A percentile compares a stretch with the other conserved stretches of the same genome.
Evolutionary conservation across 53 echinoderm and acorn worm species (phyloP).

Genomic region (Holothuria leucospilota): DNA sequence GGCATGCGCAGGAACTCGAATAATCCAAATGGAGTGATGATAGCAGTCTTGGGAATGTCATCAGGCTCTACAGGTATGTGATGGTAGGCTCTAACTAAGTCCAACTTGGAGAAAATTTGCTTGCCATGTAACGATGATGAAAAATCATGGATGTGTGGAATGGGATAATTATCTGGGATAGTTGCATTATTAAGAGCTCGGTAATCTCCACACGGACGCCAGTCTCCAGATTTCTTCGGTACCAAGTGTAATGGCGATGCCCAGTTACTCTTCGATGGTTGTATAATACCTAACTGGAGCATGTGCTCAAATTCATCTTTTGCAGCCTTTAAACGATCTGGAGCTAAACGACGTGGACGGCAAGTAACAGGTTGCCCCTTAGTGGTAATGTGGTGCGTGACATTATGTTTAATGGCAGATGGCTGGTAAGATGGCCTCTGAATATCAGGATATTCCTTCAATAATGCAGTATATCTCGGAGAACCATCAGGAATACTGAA

Average conservation of each 20-base stretch:
- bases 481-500: neutral
- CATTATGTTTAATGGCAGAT: constrained; percentile 41
- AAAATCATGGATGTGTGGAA: constrained; percentile 69
- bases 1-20: constrained; percentile 71
- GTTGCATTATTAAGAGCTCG: constrained; percentile 56
- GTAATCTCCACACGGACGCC: constrained; percentile 66
- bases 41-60: constrained; percentile 54
- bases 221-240: too few relatives aligned
- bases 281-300: constrained; percentile 54
- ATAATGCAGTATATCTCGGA: neutral
- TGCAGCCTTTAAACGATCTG: constrained; percentile 39
- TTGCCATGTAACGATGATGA: constrained; percentile 14
- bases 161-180: constrained; percentile 55
- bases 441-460: constrained; percentile 23
- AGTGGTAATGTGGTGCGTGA: constrained; percentile 64
- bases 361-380: constrained; percentile 56
- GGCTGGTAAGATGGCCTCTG: constrained; percentile 2
- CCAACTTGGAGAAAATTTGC: constrained; percentile 58
- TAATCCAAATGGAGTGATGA: too few relatives aligned
- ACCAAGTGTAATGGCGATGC: constrained; percentile 59
- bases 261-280: constrained; percentile 49
- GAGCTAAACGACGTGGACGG: constrained; percentile 58
- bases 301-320: too few relatives aligned
- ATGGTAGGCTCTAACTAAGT: constrained; percentile 64
- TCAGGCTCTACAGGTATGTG: constrained; percentile 64